Evolutionary conservation across 2,888 invertebrate species (phyloP), one percentile per base, ranked within the genome.

Genomic region (Copidosoma aretas): DNA sequence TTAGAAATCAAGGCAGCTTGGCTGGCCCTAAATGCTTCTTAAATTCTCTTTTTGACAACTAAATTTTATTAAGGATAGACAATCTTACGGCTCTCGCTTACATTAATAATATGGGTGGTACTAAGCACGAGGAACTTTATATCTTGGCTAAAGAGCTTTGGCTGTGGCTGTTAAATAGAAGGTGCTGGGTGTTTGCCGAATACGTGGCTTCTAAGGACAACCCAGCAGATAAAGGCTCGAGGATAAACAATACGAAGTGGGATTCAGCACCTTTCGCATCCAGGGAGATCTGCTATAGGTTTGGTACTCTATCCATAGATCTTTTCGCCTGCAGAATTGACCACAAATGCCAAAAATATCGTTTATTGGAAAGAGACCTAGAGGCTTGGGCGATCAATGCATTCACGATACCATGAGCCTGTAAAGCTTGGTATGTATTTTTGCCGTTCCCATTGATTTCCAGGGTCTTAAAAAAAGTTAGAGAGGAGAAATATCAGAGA

Each of bases 21-120:
- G 43, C 32, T 61, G 17, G 74, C 46, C 8, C 21, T 74, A 8
- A 53, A 70, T 70, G 46, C 56, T 77, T 74, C 56, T 73, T 74
- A 10, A 19, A 12, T 15, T n/a, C 57, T 22, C 1, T n/a, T 1
- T 1, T 17, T 2, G 52, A 64, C 43, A 43, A 41, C 2, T 65
- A 71, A 14, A 57, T 71, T 3, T 21, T 69, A 0, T 21, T 71
- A 0, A 43, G 65, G 8, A 60, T 68, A 0, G 64, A 73, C n/a
- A 73, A 71, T 41, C 64, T 64, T 1, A 64, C 72, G 0, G 71
- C 62, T 0, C 57, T 73, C 1, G 49, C 68, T 0, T 71, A 68
- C 41, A 67, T 71, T 4, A 73, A 73, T 24, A 59, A 59, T n/a
- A 71, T 68, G 67, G 73, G 70, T 1, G 60, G 64, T 22, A 52